phyloP scores from a whole-genome alignment of 2,888 invertebrate species.

The Troilus luridus region DNA sequence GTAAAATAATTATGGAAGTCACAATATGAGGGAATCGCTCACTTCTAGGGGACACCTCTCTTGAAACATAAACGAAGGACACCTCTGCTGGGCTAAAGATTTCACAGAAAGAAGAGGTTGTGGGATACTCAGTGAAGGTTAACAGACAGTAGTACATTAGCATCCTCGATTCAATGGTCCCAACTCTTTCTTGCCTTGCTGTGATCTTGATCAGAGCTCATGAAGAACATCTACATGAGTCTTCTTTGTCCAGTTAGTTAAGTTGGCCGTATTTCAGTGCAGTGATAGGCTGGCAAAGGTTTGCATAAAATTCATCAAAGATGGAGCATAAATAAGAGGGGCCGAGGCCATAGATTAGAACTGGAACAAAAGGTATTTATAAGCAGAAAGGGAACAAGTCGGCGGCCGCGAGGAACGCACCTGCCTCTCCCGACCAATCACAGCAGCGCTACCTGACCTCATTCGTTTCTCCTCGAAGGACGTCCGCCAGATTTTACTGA shows the following conservation, averaged over 20 bases:
- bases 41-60: too few species aligned
- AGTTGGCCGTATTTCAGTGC: conserved; percentile 5
- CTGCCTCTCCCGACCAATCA: conserved; percentile 10
- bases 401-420: not conserved
- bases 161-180: conserved; percentile 3
- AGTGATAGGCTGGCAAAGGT: not conserved
- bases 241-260: conserved; percentile 38
- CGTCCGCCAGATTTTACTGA: not conserved
- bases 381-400: conserved; percentile 8
- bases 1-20: too few species aligned
- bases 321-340: conserved; percentile 5
- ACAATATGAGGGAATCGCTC: too few species aligned
- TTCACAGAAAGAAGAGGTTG: not conserved
- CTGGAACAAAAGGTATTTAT: conserved; percentile 50
- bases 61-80: too few species aligned
- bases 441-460: not conserved
- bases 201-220: conserved; percentile 39
- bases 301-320: conserved; percentile 49
- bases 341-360: conserved; percentile 31
- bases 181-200: not conserved
- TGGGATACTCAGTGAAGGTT: not conserved
- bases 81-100: too few species aligned
- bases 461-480: conserved; percentile 14
- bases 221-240: conserved; percentile 32
- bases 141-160: not conserved